Evolutionary conservation across 1,140 invertebrate genomes (phyloP).

Genomic region (Papilio machaon): DNA sequence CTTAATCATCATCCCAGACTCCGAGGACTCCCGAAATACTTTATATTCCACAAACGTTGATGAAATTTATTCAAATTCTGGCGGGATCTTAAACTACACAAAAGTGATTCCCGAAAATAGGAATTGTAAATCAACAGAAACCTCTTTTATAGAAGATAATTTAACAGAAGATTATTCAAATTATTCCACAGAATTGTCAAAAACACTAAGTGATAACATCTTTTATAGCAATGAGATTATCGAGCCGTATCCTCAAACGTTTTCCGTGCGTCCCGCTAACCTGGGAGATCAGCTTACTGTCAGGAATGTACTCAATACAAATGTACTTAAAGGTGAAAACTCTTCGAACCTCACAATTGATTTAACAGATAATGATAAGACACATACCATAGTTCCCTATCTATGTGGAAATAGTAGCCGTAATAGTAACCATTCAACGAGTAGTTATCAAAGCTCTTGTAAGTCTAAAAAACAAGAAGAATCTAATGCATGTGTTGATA

Average conservation of each 20-base stretch:
- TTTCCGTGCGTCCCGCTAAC: neutral
- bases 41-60: neutral
- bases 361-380: neutral
- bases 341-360: neutral
- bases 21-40: neutral
- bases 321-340: neutral
- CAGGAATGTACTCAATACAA: neutral
- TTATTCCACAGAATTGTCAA: neutral
- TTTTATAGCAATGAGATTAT: conserved; percentile 11
- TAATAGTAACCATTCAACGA: neutral
- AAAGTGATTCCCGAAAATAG: neutral
- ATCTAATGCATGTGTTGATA: neutral
- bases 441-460: conserved; percentile 21
- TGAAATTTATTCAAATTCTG: neutral
- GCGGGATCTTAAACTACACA: neutral
- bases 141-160: neutral
- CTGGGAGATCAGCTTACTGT: neutral
- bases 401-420: conserved; percentile 1
- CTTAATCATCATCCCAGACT: conserved; percentile 19
- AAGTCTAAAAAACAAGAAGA: neutral
- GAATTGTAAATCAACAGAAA: conserved; percentile 21
- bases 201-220: neutral
- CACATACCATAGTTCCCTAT: neutral
- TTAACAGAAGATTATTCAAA: neutral
- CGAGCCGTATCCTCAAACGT: neutral